A percentile compares a stretch with the other conserved stretches of the same genome.
Evolutionary conservation across 37 sponge, comb jelly and placozoan species (phyloP).

Genomic region (Amphimedon queenslandica): DNA sequence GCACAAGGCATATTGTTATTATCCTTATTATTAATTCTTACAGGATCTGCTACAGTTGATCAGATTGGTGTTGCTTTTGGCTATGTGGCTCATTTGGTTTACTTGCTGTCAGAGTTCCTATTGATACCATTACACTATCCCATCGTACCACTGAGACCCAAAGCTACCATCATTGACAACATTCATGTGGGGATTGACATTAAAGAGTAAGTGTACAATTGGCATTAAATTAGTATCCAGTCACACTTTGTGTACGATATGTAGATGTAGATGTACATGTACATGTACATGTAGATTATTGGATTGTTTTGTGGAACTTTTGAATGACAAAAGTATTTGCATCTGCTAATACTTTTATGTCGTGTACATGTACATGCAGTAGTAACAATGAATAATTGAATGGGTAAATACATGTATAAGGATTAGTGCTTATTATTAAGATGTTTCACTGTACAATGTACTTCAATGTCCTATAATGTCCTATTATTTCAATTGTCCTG

Average conservation of each 20-base stretch:
- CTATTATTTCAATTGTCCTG: no score
- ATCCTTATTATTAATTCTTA: background rate
- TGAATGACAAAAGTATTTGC: no score
- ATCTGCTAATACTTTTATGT: no score
- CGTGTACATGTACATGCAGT: no score
- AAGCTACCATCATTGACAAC: conserved; percentile 41
- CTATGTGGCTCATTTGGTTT: conserved; percentile 49
- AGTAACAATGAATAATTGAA: no score
- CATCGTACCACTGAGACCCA: conserved; percentile 29
- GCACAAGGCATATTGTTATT: no score
- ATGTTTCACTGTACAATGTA: no score
- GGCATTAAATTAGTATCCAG: background rate
- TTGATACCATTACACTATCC: conserved; percentile 50
- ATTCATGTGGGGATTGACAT: conserved; percentile 43
- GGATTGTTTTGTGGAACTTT: no score
- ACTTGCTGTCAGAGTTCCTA: conserved; percentile 28
- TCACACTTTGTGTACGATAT: background rate
- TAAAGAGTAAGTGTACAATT: conserved; percentile 36
- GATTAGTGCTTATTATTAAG: no score
- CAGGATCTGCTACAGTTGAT: conserved; percentile 27
- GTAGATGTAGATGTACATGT: background rate
- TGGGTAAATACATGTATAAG: no score
- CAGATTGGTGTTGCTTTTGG: conserved; percentile 63
- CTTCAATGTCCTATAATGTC: no score
- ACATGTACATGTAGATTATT: background rate